Base-by-base conservation (phyloP, 2,797 vertebrate genomes). In the Megaceryle alcyon region DNA sequence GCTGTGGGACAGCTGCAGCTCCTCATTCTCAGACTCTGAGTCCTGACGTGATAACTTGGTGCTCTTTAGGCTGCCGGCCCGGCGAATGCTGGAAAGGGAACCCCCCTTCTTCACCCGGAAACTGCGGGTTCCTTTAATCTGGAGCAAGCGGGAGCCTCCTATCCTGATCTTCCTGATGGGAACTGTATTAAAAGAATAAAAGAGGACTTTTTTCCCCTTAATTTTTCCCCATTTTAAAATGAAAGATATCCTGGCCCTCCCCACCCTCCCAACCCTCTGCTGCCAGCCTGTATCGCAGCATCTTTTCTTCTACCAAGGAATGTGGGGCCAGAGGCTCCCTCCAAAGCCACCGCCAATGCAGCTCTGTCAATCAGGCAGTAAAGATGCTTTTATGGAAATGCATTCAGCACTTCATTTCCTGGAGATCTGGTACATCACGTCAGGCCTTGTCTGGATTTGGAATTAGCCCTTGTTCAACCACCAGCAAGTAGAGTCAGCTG, bases 61-160 rank as follows among this genome's bases (percentile, higher is more conserved):
- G 98, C 99, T 99, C 98, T 99, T 99, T 97, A 99, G 98, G 98
- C 99, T 99, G 94, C 99, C 99, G 51, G 99, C 99, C 82, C 99
- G 98, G 94, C 99, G 99, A 95, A 99, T 99, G 92, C 99, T 99
- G 33, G 99, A 99, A 97, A 99, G 98, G 48, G 99, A 99, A 96
- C 99, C 99, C 49, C 99, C 99, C 97, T 99, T 99, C 98, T 99
- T 99, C 86, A 99, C 98, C 49, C 99, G 98, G 98, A 99, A 99
- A 98, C 99, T 99, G 96, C 99, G 98, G 41, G 99, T 99, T 85
- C 99, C 99, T 98, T 99, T 99, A 97, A 99, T 99, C 98, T 99
- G 99, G 95, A 99, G 99, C 98, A 99, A 98, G 89, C 99, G 98
- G 82, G 99, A 99, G 95, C 99, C 99, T 97, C 99, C 99, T 92